Base-by-base conservation (phyloP, 2,888 invertebrate species). In the Schizotus pectinicornis region DNA sequence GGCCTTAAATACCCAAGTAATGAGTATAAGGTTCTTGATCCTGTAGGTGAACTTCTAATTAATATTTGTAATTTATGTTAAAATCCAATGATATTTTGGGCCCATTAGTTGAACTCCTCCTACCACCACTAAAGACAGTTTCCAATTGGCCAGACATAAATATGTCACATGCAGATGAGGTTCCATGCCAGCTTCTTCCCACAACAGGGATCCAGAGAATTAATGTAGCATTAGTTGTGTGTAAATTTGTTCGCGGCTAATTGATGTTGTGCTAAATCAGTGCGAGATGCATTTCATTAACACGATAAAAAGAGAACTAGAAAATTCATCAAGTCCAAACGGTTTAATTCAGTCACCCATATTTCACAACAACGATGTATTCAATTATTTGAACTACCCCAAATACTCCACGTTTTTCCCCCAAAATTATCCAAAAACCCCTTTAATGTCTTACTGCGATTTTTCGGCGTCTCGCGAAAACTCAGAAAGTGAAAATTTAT, bases 301-400 rank as follows among this genome's bases (percentile, higher is more conserved):
- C 45, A 48, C 62, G n/a, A 62, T 70, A 11, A 69, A 70, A 61
- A 64, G 64, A 60, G 69, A 69, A 66, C 56, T 48, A 6, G 67
- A 70, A n/a, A 64, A 51, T 31, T 46, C 37, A 42, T 49, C 61
- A 36, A 22, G 22, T 56, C 53, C 31, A 45, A 43, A 37, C 62
- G 58, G 14, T 35, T 48, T 35, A 47, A 46, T 31, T 7, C 56
- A 33, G 41, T 38, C 56, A 32, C 9, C 42, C 49, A 37, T 31
- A 35, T 39, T 31, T 13, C 53, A 33, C 56, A 60, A 48, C 14
- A 39, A 22, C 34, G 51, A 56, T 38, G 31, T 56, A 13, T 34
- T 51, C 13, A 56, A 50, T 51, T 56, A 56, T 50, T 39, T 51
- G 11, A 9, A 50, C 6, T 38, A 51, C 37, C 41, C 57, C 6